Base-by-base conservation (phyloP, 1,140 invertebrate species). In the Grapholita molesta region DNA sequence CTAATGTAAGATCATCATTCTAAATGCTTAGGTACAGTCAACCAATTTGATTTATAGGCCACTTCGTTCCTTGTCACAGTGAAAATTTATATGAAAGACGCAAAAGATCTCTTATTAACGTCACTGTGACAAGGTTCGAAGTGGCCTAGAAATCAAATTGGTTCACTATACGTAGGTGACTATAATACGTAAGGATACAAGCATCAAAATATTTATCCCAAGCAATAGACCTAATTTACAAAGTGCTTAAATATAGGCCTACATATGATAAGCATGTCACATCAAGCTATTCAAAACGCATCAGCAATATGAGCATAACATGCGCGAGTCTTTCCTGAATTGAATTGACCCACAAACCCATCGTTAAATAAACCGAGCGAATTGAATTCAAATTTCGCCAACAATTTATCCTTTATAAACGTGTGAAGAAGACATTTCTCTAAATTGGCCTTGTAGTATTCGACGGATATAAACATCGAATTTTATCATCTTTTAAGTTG, bases 341-440 rank as follows among this genome's bases (percentile, higher is more conserved):
- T 48, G 42, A 48, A 28, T 61, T 28, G 25, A 61, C 55, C 55
- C n/a, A 61, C 55, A 55, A 55, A 55, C 53, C 53, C 53, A 48
- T 55, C 55, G 25, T 61, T 30, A 61, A 61, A 28, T 61, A 61
- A 61, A 61, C 25, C 18, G 25, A 61, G 55, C 12, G 24, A 61
- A 61, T 30, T 61, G 28, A 61, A 61, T 61, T 28, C 55, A 28
- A 61, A 61, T 32, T 57, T 61, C 24, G 5, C 18, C 24, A 61
- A 61, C 55, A 30, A 61, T n/a, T 30, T 57, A 28, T n/a, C 55
- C 24, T 61, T 61, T 61, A 61, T 61, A 61, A 61, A 32, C 55
- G 55, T 61, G 55, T 61, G 55, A 61, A 61, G 55, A 30, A 28
- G 21, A 28, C 25, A 11, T 61, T 61, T 57, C 25, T 57, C 24